A percentile compares a stretch with the other conserved stretches of the same genome.
These are phyloP conservation scores for Platysternon megacephalum DNA, from an alignment of 2,113 vertebrate species.

Conservation along the genomic window DNA sequence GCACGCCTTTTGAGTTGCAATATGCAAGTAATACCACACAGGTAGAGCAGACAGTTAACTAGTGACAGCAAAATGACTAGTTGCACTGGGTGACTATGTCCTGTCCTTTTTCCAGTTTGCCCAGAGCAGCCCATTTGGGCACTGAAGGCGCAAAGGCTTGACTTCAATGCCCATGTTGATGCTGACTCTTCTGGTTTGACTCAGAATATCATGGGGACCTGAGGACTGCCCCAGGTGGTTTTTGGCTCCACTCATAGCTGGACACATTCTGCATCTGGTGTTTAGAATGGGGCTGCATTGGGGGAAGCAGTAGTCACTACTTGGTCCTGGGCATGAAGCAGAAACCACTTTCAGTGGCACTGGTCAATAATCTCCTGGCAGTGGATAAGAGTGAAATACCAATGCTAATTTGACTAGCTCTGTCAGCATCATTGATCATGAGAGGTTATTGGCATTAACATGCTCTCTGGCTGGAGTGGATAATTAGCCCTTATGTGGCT, in stretches of 20 bases:
- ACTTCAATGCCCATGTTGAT: not conserved
- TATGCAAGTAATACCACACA: fast-evolving
- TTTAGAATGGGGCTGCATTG: not conserved
- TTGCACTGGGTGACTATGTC: fast-evolving
- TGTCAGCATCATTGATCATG: not conserved
- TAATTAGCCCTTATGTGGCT: not conserved
- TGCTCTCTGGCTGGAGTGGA: not conserved
- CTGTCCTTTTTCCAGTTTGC: not conserved
- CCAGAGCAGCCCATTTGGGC: not conserved
- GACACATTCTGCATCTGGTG: not conserved
- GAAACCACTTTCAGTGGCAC: not conserved
- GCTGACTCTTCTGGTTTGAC: not conserved
- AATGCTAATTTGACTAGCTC: not conserved
- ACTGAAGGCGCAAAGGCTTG: not conserved
- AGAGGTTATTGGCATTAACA: not conserved
- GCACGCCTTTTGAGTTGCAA: not conserved
- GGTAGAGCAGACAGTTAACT: not conserved
- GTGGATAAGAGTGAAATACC: not conserved
- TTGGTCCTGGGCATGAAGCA: not conserved
- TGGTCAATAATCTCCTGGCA: not conserved
- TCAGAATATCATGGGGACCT: not conserved
- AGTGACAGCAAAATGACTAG: not conserved
- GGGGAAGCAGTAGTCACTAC: slow-evolving; percentile 11
- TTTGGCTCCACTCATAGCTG: not conserved
- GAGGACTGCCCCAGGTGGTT: fast-evolving